Percentiles rank a stretch among this genome's conserved stretches.
Conservation (phyloP, 1,140 invertebrate genomes). For the Ectropis grisescens region DNA sequence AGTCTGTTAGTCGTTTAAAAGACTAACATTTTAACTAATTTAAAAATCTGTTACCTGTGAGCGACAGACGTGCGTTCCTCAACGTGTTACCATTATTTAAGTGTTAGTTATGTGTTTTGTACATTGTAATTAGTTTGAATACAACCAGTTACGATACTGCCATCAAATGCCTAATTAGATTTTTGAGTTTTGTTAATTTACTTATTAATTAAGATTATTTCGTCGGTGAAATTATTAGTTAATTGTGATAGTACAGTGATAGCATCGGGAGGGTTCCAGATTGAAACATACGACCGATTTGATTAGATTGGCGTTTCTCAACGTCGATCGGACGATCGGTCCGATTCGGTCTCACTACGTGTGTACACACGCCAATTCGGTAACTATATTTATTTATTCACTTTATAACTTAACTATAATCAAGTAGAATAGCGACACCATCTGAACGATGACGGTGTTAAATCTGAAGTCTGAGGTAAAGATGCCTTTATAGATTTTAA, state of each 20-base stretch:
- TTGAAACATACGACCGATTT: too few species aligned
- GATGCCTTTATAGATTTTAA: constrained; percentile 70
- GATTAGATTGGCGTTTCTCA: too few species aligned
- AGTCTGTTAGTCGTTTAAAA: too few species aligned
- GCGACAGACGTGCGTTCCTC: constrained; percentile 61
- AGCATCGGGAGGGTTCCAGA: constrained; percentile 33
- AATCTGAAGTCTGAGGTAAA: constrained; percentile 70
- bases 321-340: too few species aligned
- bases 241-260: constrained; percentile 62
- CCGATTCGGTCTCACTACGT: constrained; percentile 16
- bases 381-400: constrained; percentile 59
- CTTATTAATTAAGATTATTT: constrained; percentile 37
- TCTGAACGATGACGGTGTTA: constrained; percentile 57
- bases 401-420: constrained; percentile 57
- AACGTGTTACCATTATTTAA: constrained; percentile 67
- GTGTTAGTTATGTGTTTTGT: constrained; percentile 55
- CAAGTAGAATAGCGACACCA: constrained; percentile 58
- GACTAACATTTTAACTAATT: too few species aligned
- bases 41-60: constrained; percentile 64
- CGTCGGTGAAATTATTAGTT: constrained; percentile 62
- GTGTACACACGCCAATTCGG: constrained; percentile 30
- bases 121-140: constrained; percentile 57
- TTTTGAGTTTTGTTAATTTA: constrained; percentile 49
- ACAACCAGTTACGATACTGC: constrained; percentile 67
- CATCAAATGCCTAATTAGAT: constrained; percentile 67